Evolutionary conservation across 2,888 invertebrate genomes (phyloP), one percentile per base, ranked within the genome.

Genomic region (Tuberolachnus salignus): DNA sequence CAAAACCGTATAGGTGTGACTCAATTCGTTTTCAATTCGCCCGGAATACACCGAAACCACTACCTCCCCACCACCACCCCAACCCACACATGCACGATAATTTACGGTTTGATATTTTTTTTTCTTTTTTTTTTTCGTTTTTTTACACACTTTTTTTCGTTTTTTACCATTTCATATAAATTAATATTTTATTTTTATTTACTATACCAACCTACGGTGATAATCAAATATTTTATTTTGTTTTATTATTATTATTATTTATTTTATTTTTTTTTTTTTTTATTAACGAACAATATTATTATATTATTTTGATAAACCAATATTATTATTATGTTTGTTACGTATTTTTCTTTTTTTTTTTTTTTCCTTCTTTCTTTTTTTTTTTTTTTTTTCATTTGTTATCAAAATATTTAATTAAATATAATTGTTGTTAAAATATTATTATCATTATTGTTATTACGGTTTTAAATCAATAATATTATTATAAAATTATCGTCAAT

Each of bases 371-470:
- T 72, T 26, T 71, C 42, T 26, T 64, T 78, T 70, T 34, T 34
- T 6, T 42, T 19, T 72, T 63, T 78, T 67, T 74, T 78, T 78
- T 75, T 75, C 49, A 69, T 78, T 78, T 78, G 78, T 78, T 78
- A 78, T 69, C 78, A 67, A 78, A 78, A 67, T 78, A 78, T 78
- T 78, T 69, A 78, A 78, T 69, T 78, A 69, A 78, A 26, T 78
- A 69, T 78, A 78, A 78, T 78, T 78, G 69, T 78, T 78, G 78
- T 78, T 78, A 69, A 69, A 61, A 46, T 78, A 78, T 66, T 75
- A 69, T 66, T 75, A 69, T 61, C 19, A 63, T 69, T 69, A 73
- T 78, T 78, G 78, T 78, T 78, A 78, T 69, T 67, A 78, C 69
- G 21, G 59, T 69, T 78, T 78, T 74, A 66, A 69, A 78, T 78